Evolutionary conservation across 2,797 vertebrate genomes (phyloP), one percentile per base, ranked within the genome.

Genomic region (Esox masquinongy): DNA sequence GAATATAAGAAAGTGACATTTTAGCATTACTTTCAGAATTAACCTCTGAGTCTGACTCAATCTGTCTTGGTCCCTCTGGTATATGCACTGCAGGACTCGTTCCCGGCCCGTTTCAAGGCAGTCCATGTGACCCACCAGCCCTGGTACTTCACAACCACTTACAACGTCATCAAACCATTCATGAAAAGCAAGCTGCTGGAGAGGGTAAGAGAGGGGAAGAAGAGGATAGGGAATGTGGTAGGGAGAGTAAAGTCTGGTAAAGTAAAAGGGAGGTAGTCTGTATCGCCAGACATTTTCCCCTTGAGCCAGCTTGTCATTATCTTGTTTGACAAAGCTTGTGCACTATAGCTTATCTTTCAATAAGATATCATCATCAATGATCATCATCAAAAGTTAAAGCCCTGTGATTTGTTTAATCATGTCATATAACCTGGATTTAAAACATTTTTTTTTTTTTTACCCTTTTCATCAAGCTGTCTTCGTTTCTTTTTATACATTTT

Each of bases 111-210:
- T 17, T 99, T 99, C 92, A 99, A 99, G 85, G 97, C 98, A 0
- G 94, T 99, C 59, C 95, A 99, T 74, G 97, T 99, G 82, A 98
- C 96, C 80, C 95, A 99, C 83, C 97, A 99, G 90, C 98, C 98
- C 0, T 99, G 98, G 98, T 99, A 99, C 87, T 99, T 99, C 92
- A 99, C 97, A 81, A 99, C 97, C 1, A 99, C 98, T 51, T 99
- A 98, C 90, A 99, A 98, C 0, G 92, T 98, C 84, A 96, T 98
- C 78, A 99, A 97, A 88, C 97, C 97, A 0, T 98, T 99, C 91
- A 92, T 99, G 94, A 99, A 99, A 91, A 96, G 95, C 94, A 99
- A 99, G 83, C 92, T 99, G 71, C 93, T 99, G 82, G 96, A 98
- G 86, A 92, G 98, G 95, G 98, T 99, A 85, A 95, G 95, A 67